phyloP scores from a whole-genome alignment of 1,140 invertebrate species.

The Ladona fulva region DNA sequence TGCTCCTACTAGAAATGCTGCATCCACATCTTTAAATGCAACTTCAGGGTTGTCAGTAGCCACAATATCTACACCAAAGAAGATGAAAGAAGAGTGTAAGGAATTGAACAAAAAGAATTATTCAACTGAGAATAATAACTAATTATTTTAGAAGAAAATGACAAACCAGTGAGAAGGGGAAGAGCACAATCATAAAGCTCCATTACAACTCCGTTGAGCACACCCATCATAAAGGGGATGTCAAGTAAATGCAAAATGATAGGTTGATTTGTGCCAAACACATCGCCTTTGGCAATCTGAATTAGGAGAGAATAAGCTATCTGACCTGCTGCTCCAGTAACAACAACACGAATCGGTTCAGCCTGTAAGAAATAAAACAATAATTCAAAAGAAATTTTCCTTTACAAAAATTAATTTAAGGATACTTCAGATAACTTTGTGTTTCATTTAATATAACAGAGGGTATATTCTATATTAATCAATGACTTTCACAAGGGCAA shows the following conservation, averaged over 20 bases:
- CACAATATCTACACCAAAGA: slow-evolving; percentile 53
- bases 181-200: slow-evolving; percentile 94
- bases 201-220: slow-evolving; percentile 94
- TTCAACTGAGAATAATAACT: background rate
- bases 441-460: too few relatives aligned
- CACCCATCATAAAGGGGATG: slow-evolving; percentile 89
- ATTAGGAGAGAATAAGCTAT: slow-evolving; percentile 96
- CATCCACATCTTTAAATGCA: slow-evolving; percentile 93
- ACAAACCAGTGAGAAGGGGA: slow-evolving; percentile 63
- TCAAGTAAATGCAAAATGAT: slow-evolving; percentile 88
- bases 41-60: slow-evolving; percentile 77
- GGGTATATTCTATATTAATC: too few relatives aligned
- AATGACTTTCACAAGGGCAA: too few relatives aligned
- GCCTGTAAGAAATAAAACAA: slow-evolving; percentile 40
- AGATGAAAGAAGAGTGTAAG: slow-evolving; percentile 13
- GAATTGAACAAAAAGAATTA: background rate
- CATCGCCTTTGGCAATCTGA: slow-evolving; percentile 89
- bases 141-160: background rate
- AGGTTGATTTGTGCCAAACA: slow-evolving; percentile 87
- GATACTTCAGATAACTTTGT: too few relatives aligned
- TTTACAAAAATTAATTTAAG: too few relatives aligned
- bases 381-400: too few relatives aligned
- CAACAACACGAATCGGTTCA: slow-evolving; percentile 82
- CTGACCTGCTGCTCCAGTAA: slow-evolving; percentile 97
- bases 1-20: slow-evolving; percentile 96